Evolutionary conservation across 2,797 vertebrate genomes (phyloP).

Genomic region (Chrosomus eos): DNA sequence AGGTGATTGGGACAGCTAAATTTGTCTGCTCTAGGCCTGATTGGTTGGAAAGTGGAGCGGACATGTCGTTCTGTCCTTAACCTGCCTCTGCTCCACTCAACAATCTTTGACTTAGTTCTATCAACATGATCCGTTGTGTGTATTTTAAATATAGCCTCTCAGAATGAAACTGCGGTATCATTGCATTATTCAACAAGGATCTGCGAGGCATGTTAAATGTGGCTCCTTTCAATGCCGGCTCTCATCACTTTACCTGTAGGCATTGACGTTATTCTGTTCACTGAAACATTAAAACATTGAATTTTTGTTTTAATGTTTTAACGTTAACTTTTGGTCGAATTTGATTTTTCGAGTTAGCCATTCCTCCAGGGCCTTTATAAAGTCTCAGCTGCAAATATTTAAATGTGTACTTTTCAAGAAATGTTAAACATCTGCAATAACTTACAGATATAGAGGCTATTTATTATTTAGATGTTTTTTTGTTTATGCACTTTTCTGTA

Average conservation of each 20-base stretch:
- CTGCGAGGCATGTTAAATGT: constrained; percentile 17
- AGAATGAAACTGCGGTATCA: constrained; percentile 29
- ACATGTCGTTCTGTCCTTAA: constrained; percentile 57
- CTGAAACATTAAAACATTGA: constrained; percentile 14
- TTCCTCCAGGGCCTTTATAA: constrained; percentile 8
- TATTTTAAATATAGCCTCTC: constrained; percentile 49
- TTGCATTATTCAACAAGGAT: constrained; percentile 49
- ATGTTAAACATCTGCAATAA: constrained; percentile 14
- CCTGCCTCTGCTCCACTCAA: constrained; percentile 12
- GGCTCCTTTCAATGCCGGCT: constrained; percentile 38
- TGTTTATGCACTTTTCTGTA: constrained; percentile 38
- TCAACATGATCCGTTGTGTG: constrained; percentile 55
- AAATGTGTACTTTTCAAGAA: constrained; percentile 11
- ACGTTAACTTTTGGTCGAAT: constrained; percentile 19
- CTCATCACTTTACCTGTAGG: constrained; percentile 44
- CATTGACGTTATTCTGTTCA: constrained; percentile 4
- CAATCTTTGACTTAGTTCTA: constrained; percentile 51
- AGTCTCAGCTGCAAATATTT: constrained; percentile 13
- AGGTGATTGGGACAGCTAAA: constrained; percentile 35
- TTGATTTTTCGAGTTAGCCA: constrained; percentile 8
- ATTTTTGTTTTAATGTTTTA: constrained; percentile 37
- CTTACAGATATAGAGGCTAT: neutral
- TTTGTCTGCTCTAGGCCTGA: constrained; percentile 28
- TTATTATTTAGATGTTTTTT: constrained; percentile 19
- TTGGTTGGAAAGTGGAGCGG: constrained; percentile 56